Percentiles rank a stretch among this genome's conserved stretches.
Evolutionary conservation across 2,113 vertebrate species (phyloP).

Genomic region (Tichodroma muraria): DNA sequence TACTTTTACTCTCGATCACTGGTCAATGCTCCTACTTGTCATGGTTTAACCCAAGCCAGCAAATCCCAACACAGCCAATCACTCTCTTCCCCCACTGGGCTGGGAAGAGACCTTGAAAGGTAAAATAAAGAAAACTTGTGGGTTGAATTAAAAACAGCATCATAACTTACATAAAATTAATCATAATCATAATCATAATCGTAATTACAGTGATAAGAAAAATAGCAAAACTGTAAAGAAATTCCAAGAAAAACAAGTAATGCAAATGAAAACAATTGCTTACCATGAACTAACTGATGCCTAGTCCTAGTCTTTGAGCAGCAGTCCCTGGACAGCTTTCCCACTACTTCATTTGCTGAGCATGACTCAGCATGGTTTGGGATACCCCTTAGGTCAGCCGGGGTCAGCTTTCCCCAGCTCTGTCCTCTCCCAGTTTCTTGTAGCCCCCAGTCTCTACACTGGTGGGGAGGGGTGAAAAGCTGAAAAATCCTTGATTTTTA

Average conservation of each 20-base stretch:
- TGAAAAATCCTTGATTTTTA: neutral
- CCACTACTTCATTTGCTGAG: neutral
- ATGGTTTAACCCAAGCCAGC: neutral
- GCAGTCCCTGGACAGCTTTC: neutral
- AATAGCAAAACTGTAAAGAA: neutral
- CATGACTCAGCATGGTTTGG: neutral
- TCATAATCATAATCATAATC: accelerated
- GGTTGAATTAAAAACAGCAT: neutral
- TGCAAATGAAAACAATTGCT: neutral
- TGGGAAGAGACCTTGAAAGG: neutral
- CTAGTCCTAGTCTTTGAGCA: neutral
- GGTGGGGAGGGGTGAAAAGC: neutral
- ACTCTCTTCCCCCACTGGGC: neutral
- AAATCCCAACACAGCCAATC: neutral
- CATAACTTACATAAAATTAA: neutral
- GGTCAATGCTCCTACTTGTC: neutral
- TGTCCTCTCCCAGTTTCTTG: no score
- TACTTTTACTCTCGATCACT: no score
- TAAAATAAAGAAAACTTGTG: neutral
- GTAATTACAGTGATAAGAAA: neutral
- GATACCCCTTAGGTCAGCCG: neutral
- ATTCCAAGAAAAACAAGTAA: neutral
- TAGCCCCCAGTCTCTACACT: neutral
- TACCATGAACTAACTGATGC: neutral
- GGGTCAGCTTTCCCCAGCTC: neutral